A percentile compares a stretch with the other conserved stretches of the same genome.
phyloP scores from a whole-genome alignment of 2,888 invertebrate species.

The Chironomus riparius region DNA sequence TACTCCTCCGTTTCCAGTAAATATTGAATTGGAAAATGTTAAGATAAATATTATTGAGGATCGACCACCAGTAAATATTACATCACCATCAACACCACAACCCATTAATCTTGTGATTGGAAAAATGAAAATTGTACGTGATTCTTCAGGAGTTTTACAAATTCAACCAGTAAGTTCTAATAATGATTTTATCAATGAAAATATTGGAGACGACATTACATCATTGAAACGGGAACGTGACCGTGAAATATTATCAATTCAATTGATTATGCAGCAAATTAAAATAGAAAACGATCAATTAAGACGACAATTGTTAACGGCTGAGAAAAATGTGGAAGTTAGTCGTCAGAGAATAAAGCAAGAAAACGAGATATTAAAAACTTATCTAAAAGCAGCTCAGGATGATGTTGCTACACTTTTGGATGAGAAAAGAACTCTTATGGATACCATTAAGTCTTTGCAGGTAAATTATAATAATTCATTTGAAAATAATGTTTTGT shows the following conservation, averaged over 20 bases:
- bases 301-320: constrained; percentile 49
- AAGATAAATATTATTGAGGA: constrained; percentile 72
- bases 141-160: constrained; percentile 62
- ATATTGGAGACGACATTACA: neutral
- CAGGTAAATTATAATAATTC: constrained; percentile 45
- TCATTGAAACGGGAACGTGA: constrained; percentile 34
- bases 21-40: constrained; percentile 63
- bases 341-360: constrained; percentile 47
- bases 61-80: constrained; percentile 67
- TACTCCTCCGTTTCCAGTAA: constrained; percentile 68
- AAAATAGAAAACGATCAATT: constrained; percentile 56
- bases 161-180: constrained; percentile 49
- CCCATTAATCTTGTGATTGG: constrained; percentile 68
- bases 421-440: constrained; percentile 62
- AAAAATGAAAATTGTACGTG: constrained; percentile 59
- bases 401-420: constrained; percentile 62
- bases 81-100: constrained; percentile 65
- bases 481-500: no score
- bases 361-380: constrained; percentile 52
- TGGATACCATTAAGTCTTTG: constrained; percentile 59
- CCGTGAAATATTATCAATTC: constrained; percentile 43
- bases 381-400: constrained; percentile 57
- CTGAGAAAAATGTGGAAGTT: constrained; percentile 52
- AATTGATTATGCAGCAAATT: constrained; percentile 46
- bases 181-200: constrained; percentile 30